Evolutionary conservation across 2,888 invertebrate species (phyloP).

Genomic region (Xestia c-nigrum): DNA sequence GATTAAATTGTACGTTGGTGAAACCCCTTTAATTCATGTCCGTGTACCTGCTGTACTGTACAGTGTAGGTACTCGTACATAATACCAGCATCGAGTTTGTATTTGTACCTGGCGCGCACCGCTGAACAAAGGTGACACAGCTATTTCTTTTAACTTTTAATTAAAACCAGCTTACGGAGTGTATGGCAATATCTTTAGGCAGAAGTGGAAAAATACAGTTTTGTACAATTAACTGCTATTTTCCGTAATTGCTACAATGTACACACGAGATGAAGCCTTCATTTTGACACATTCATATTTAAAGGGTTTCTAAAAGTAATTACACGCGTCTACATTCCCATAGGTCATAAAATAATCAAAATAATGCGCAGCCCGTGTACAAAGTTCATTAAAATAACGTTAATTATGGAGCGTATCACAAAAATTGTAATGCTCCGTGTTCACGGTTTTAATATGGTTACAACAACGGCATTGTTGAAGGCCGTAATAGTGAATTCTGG

Average conservation of each 20-base stretch:
- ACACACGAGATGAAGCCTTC: constrained; percentile 23
- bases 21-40: constrained; percentile 7
- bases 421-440: constrained; percentile 52
- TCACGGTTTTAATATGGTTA: constrained; percentile 50
- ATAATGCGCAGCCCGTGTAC: constrained; percentile 51
- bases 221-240: constrained; percentile 25
- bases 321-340: constrained; percentile 58
- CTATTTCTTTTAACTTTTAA: constrained; percentile 44
- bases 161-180: constrained; percentile 30
- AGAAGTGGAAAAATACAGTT: constrained; percentile 26
- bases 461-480: constrained; percentile 58
- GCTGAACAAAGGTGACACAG: constrained; percentile 18
- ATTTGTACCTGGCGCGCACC: constrained; percentile 4
- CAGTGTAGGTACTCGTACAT: background rate
- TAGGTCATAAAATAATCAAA: constrained; percentile 66
- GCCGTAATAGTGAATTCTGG: constrained; percentile 72
- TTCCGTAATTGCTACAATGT: constrained; percentile 34
- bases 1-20: constrained; percentile 25
- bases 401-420: constrained; percentile 63
- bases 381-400: constrained; percentile 63
- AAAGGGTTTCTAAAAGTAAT: constrained; percentile 61
- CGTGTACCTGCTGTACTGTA: background rate
- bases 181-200: background rate
- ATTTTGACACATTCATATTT: constrained; percentile 53
- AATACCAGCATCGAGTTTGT: constrained; percentile 6